Evolutionary conservation across 2,888 invertebrate genomes (phyloP).

Genomic region (Artemia sp.): DNA sequence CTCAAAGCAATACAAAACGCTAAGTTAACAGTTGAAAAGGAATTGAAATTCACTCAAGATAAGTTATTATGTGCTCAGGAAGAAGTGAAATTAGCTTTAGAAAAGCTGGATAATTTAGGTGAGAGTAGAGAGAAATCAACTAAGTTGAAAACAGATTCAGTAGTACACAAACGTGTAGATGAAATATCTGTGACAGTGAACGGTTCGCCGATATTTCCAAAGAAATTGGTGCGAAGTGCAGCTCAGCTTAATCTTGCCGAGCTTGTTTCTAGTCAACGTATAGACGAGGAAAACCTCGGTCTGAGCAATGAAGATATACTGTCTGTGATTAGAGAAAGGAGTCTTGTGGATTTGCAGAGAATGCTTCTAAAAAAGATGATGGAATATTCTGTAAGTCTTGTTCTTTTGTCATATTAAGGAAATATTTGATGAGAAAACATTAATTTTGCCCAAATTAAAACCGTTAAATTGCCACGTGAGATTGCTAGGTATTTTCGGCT

Average conservation of each 20-base stretch:
- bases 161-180: neutral
- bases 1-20: neutral
- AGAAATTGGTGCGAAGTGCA: neutral
- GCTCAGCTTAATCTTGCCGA: constrained; percentile 12
- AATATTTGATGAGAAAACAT: too few relatives aligned
- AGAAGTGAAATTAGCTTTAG: neutral
- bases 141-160: neutral
- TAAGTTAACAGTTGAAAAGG: neutral
- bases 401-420: too few relatives aligned
- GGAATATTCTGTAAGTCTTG: constrained; percentile 1
- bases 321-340: neutral
- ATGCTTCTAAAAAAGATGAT: constrained; percentile 1
- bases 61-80: neutral
- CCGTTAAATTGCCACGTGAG: too few relatives aligned
- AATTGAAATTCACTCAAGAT: neutral
- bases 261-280: constrained; percentile 4
- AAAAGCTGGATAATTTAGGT: constrained; percentile 7
- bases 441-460: too few relatives aligned
- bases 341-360: neutral
- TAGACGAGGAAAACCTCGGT: neutral
- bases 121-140: neutral
- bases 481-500: too few relatives aligned
- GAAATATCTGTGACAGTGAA: constrained; percentile 7
- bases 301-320: constrained; percentile 1
- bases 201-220: constrained; percentile 3